Evolutionary conservation across 2,888 invertebrate species (phyloP).

Genomic region (Pammene aurita): DNA sequence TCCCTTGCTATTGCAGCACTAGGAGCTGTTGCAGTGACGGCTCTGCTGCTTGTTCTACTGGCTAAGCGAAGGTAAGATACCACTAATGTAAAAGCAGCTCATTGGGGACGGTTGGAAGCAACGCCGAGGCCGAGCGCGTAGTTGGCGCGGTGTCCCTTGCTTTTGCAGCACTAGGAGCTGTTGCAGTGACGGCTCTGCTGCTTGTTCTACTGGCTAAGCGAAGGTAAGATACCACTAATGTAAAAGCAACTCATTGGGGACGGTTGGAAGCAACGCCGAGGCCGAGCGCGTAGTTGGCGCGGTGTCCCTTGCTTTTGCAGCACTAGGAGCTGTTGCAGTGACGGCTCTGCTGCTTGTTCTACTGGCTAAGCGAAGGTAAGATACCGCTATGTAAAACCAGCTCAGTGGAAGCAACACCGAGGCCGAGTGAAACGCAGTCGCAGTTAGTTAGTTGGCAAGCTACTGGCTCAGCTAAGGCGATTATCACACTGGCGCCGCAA

Average conservation of each 20-base stretch:
- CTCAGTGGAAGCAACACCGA: conserved; percentile 57
- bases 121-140: conserved; percentile 63
- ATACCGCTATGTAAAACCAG: conserved; percentile 56
- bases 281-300: conserved; percentile 56
- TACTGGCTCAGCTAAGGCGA: too few relatives aligned
- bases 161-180: conserved; percentile 72
- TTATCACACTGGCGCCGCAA: too few relatives aligned
- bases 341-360: conserved; percentile 64
- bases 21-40: conserved; percentile 58
- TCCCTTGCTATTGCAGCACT: conserved; percentile 72
- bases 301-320: conserved; percentile 68
- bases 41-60: conserved; percentile 67
- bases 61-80: conserved; percentile 65
- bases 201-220: conserved; percentile 69
- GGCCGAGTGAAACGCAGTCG: too few relatives aligned
- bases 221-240: conserved; percentile 55
- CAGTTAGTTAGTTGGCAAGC: too few relatives aligned
- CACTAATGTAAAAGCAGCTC: conserved; percentile 58
- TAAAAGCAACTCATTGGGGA: conserved; percentile 60
- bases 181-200: conserved; percentile 58
- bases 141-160: conserved; percentile 54
- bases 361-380: conserved; percentile 64
- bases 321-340: conserved; percentile 64
- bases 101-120: conserved; percentile 45
- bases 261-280: conserved; percentile 48